phyloP scores from a whole-genome alignment of 2,888 invertebrate species.

The Macropis europaea region DNA sequence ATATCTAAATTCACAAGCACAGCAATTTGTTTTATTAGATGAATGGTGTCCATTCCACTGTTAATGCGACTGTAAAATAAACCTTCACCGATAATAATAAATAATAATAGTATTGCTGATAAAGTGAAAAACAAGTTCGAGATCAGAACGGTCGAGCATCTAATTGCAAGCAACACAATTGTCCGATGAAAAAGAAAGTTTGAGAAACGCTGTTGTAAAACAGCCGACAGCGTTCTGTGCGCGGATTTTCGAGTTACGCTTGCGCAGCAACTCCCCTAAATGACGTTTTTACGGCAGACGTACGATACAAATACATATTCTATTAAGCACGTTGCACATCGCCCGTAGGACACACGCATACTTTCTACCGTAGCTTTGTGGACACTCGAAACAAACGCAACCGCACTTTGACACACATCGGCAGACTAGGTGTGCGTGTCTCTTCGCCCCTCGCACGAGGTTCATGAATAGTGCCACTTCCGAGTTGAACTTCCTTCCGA shows the following conservation, averaged over 20 bases:
- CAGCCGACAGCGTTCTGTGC: slow-evolving; percentile 1
- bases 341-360: neutral
- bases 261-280: slow-evolving; percentile 28
- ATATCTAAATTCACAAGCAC: no score
- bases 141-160: no score
- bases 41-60: no score
- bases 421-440: slow-evolving; percentile 9
- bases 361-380: neutral
- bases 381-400: neutral
- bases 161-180: no score
- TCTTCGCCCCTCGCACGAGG: neutral
- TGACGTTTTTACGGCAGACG: slow-evolving; percentile 29
- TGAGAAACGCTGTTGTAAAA: slow-evolving; percentile 37
- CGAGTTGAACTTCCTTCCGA: slow-evolving; percentile 77
- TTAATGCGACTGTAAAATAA: no score
- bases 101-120: no score
- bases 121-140: no score
- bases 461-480: slow-evolving; percentile 71
- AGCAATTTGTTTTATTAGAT: no score
- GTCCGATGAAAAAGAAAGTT: neutral
- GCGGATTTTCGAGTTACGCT: slow-evolving; percentile 28
- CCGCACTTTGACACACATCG: neutral
- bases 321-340: slow-evolving; percentile 12
- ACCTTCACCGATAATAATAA: no score
- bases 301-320: neutral